phyloP scores from a whole-genome alignment of 1,140 invertebrate genomes.

The Dendroctonus ponderosae region DNA sequence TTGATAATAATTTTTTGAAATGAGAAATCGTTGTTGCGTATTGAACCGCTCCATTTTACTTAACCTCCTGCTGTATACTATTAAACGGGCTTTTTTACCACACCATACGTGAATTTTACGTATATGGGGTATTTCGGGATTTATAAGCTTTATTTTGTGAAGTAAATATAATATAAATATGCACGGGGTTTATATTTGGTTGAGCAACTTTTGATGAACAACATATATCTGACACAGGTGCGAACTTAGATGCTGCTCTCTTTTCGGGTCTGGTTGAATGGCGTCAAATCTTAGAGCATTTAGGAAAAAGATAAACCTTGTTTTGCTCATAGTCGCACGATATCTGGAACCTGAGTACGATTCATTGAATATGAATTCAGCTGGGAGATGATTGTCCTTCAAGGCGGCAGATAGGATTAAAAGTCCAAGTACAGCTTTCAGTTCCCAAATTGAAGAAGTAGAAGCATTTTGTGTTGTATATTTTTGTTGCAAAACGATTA shows the following conservation, averaged over 20 bases:
- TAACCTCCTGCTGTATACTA: too few relatives aligned
- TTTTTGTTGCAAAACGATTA: too few relatives aligned
- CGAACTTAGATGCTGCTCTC: constrained; percentile 44
- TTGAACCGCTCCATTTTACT: too few relatives aligned
- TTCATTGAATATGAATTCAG: constrained; percentile 37
- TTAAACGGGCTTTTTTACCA: too few relatives aligned
- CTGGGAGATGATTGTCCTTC: constrained; percentile 42
- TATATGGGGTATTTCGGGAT: too few relatives aligned
- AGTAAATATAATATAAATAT: too few relatives aligned
- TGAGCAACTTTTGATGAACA: constrained; percentile 41
- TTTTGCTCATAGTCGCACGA: constrained; percentile 42
- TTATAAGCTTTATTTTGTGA: too few relatives aligned
- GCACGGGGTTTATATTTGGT: too few relatives aligned
- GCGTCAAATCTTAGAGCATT: constrained; percentile 47
- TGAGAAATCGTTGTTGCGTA: too few relatives aligned
- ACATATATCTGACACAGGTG: constrained; percentile 48
- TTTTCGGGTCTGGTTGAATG: constrained; percentile 38
- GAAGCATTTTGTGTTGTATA: constrained; percentile 23
- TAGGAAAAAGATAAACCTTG: constrained; percentile 49
- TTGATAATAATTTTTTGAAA: too few relatives aligned
- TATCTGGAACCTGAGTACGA: constrained; percentile 38
- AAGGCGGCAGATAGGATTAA: constrained; percentile 35
- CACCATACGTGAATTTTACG: too few relatives aligned
- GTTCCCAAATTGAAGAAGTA: constrained; percentile 24
- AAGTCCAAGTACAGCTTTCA: constrained; percentile 38